Evolutionary conservation across 1,140 invertebrate genomes (phyloP).

Genomic region (Ostrea edulis): DNA sequence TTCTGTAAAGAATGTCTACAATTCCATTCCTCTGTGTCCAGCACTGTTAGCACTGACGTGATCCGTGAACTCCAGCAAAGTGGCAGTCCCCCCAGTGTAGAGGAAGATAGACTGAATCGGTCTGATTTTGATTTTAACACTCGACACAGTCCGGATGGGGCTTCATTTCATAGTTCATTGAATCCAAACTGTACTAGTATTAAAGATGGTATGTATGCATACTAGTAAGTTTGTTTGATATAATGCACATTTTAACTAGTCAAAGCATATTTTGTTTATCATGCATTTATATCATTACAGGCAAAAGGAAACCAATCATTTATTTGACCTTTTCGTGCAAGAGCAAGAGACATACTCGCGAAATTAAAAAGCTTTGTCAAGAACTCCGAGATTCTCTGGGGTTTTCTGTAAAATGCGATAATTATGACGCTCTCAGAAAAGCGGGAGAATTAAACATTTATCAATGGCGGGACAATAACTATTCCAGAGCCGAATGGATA

Average conservation of each 20-base stretch:
- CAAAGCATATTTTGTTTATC: neutral
- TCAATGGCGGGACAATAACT: neutral
- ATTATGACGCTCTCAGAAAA: neutral
- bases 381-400: neutral
- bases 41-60: no score
- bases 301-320: neutral
- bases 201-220: no score
- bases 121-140: no score
- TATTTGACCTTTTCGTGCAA: slow-evolving; percentile 7
- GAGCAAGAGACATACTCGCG: neutral
- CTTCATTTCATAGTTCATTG: neutral
- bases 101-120: no score
- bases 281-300: neutral
- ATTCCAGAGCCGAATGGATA: neutral
- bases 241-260: neutral
- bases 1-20: no score
- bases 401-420: neutral
- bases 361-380: neutral
- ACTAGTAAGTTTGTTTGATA: no score
- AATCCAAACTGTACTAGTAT: neutral
- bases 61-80: no score
- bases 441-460: neutral
- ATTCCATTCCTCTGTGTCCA: no score
- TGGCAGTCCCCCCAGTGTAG: no score
- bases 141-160: neutral